Conservation (phyloP, 2,113 vertebrate genomes). For the Lepus americanus region DNA sequence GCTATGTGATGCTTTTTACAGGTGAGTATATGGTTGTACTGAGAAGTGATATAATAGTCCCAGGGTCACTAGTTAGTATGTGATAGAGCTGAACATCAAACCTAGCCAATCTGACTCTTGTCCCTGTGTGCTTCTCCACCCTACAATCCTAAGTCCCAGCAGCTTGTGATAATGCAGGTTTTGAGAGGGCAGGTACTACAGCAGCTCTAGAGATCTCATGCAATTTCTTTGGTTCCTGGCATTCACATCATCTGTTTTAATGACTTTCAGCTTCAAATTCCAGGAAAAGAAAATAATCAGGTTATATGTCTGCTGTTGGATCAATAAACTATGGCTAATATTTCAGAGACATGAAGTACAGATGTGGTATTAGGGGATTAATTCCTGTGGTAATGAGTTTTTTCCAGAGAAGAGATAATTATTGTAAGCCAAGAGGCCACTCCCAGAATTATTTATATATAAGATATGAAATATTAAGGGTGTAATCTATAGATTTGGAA, state of each 20-base stretch:
- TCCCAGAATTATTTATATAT: not conserved
- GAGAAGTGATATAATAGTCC: not conserved
- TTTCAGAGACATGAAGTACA: not conserved
- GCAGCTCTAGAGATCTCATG: not conserved
- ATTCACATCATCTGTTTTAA: not conserved
- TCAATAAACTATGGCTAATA: not conserved
- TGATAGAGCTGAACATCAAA: not conserved
- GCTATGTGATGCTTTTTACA: not conserved
- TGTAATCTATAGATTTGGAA: not conserved
- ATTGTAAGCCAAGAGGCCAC: not conserved
- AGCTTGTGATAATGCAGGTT: not conserved
- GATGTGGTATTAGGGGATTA: not conserved
- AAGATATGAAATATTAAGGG: not conserved
- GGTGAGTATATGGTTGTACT: not conserved
- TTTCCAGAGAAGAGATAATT: not conserved
- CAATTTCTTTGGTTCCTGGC: not conserved
- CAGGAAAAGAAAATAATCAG: conserved; percentile 2
- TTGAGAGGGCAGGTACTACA: not conserved
- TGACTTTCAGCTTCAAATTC: not conserved
- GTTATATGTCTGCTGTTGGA: not conserved
- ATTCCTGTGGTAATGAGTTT: not conserved
- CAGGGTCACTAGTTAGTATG: not conserved
- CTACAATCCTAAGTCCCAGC: not conserved
- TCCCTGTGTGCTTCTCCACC: not conserved
- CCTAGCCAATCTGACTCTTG: not conserved